These are phyloP conservation scores for Chrysolina americana DNA, from an alignment of 2,888 invertebrate genomes.

Conservation along the genomic window DNA sequence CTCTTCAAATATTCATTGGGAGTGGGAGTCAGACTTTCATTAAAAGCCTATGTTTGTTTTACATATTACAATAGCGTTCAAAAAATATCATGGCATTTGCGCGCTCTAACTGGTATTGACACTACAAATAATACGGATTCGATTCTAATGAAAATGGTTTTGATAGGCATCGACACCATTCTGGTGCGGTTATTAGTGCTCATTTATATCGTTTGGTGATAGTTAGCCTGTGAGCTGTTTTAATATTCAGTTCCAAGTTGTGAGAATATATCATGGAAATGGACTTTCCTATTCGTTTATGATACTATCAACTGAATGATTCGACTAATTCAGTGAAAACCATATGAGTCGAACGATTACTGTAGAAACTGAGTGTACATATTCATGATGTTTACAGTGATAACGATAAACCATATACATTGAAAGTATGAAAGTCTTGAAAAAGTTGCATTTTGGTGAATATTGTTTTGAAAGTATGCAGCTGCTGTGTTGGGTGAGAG, in stretches of 20 bases:
- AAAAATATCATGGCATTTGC: not conserved
- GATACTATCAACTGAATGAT: too few relatives aligned
- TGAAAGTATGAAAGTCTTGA: too few relatives aligned
- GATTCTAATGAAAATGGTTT: conserved; percentile 14
- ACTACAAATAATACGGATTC: conserved; percentile 24
- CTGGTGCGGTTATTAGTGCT: conserved; percentile 4
- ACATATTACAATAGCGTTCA: not conserved
- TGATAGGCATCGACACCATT: conserved; percentile 18
- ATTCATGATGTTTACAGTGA: too few relatives aligned
- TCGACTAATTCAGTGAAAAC: too few relatives aligned
- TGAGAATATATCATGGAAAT: not conserved
- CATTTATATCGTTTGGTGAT: conserved; percentile 4
- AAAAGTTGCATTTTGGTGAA: too few relatives aligned
- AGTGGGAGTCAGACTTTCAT: not conserved
- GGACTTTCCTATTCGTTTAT: not conserved
- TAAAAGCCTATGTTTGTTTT: not conserved
- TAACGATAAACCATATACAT: too few relatives aligned
- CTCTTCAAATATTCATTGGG: not conserved
- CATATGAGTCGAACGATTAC: too few relatives aligned
- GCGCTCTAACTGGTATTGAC: conserved; percentile 17
- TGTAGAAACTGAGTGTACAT: too few relatives aligned
- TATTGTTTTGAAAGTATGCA: too few relatives aligned
- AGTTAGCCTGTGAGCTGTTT: not conserved
- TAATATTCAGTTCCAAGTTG: not conserved
- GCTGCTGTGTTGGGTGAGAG: too few relatives aligned